phyloP scores from a whole-genome alignment of 2,113 vertebrate species.

The cattle (Bos taurus) region DNA sequence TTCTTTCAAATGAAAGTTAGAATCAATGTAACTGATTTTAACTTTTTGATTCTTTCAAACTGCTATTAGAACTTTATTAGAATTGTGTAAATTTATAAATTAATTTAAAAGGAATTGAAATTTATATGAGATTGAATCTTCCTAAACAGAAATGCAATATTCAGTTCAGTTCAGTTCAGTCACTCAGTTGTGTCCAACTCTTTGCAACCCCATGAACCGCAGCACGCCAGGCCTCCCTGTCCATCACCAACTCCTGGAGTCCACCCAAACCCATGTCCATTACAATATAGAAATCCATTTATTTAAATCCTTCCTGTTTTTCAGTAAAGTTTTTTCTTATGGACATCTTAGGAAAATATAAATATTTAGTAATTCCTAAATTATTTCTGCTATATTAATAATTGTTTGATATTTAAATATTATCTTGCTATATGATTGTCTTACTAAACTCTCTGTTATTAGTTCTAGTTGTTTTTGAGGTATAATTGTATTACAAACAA shows the following conservation, averaged over 20 bases:
- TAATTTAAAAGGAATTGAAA: background rate
- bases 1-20: background rate
- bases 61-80: background rate
- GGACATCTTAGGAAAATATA: background rate
- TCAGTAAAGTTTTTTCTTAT: background rate
- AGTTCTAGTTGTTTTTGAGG: background rate
- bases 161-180: no score
- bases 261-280: no score
- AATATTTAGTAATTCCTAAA: background rate
- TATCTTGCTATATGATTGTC: background rate
- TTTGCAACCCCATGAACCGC: no score
- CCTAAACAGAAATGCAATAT: background rate
- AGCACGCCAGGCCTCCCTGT: no score
- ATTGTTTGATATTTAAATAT: background rate
- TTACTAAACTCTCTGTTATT: background rate
- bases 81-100: background rate
- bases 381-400: background rate
- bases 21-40: background rate
- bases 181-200: no score
- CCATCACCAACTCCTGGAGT: no score
- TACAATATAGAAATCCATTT: background rate
- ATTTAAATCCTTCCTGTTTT: background rate
- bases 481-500: background rate
- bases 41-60: background rate
- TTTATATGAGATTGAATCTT: background rate